These are phyloP conservation scores for Condylostylus longicornis DNA, from an alignment of 1,140 invertebrate genomes.

Conservation along the genomic window DNA sequence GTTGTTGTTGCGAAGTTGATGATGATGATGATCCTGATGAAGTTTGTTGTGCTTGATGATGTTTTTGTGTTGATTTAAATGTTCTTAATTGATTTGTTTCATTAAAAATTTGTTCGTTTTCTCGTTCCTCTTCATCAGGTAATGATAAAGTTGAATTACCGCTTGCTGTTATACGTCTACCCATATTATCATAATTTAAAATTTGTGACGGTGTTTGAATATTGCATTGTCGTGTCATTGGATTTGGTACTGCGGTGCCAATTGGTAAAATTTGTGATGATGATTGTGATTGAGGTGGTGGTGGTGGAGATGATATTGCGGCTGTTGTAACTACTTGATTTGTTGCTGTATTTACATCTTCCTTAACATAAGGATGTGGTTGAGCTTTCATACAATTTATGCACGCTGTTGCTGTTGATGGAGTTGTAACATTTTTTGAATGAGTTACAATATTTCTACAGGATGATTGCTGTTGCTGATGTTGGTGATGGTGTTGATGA, in stretches of 20 bases:
- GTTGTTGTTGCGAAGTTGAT: no score
- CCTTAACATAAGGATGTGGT: slow-evolving; percentile 3
- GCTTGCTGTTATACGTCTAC: slow-evolving; percentile 69
- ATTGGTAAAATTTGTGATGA: slow-evolving; percentile 18
- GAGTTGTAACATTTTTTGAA: background rate
- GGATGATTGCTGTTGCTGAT: slow-evolving; percentile 3
- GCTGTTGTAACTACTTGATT: slow-evolving; percentile 1
- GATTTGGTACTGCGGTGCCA: slow-evolving; percentile 17
- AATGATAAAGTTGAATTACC: slow-evolving; percentile 68
- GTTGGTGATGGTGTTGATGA: slow-evolving; percentile 5
- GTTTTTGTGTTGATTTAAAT: no score
- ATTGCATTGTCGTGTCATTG: slow-evolving; percentile 9
- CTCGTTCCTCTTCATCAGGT: slow-evolving; percentile 39
- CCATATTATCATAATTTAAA: slow-evolving; percentile 75
- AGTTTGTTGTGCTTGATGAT: no score
- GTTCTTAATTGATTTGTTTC: no score
- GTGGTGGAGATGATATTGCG: slow-evolving; percentile 20
- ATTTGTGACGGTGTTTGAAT: slow-evolving; percentile 27
- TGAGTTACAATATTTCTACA: no score
- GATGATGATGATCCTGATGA: no score
- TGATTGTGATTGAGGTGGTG: slow-evolving; percentile 29
- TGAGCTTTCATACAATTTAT: slow-evolving; percentile 22
- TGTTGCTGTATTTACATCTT: slow-evolving; percentile 9
- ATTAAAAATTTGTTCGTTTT: slow-evolving; percentile 25
- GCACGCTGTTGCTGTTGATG: slow-evolving; percentile 15